A percentile compares a stretch with the other conserved stretches of the same genome.
phyloP scores from a whole-genome alignment of 2,113 vertebrate species.

The Gadus chalcogrammus region DNA sequence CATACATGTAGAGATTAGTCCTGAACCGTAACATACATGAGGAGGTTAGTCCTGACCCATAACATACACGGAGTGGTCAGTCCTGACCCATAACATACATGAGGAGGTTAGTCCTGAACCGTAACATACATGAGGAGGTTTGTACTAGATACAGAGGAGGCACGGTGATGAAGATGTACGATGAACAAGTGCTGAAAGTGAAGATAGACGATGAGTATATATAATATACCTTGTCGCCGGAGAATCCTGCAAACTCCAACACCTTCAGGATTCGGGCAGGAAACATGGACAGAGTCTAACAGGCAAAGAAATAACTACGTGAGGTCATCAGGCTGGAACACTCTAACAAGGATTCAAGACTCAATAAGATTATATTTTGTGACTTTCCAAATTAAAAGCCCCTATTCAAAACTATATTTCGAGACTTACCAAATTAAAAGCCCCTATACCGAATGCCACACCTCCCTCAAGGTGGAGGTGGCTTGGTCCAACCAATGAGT shows the following conservation, averaged over 20 bases:
- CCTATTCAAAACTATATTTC: neutral
- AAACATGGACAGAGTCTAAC: constrained; percentile 79
- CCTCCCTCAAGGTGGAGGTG: constrained; percentile 77
- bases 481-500: constrained; percentile 63
- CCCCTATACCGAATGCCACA: constrained; percentile 76
- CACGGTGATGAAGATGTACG: too few relatives aligned
- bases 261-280: constrained; percentile 77
- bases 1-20: too few relatives aligned
- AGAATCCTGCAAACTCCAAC: constrained; percentile 81
- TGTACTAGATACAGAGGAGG: too few relatives aligned
- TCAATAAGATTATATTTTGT: neutral
- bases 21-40: too few relatives aligned
- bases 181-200: neutral
- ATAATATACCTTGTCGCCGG: constrained; percentile 76
- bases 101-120: too few relatives aligned
- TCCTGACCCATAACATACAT: too few relatives aligned
- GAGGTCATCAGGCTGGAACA: too few relatives aligned
- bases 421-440: constrained; percentile 76
- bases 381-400: constrained; percentile 69
- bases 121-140: too few relatives aligned
- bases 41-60: too few relatives aligned
- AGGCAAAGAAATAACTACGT: constrained; percentile 12
- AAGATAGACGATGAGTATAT: neutral
- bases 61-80: neutral
- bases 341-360: too few relatives aligned